Base-by-base conservation (phyloP, 2,113 vertebrate genomes). In the Ciconia maguari region DNA sequence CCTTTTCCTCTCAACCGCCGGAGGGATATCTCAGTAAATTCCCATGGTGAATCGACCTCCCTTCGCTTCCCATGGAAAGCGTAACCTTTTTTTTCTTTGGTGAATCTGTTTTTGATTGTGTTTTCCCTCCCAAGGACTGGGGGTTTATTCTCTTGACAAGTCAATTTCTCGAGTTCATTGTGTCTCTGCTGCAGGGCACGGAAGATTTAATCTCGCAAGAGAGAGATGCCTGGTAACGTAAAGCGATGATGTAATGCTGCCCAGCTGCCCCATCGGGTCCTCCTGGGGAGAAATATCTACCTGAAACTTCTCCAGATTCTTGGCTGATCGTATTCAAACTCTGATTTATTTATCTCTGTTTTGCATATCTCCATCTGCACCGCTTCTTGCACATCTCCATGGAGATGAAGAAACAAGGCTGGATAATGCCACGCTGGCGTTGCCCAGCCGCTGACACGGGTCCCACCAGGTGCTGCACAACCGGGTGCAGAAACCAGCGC, bases 331-430 rank as follows among this genome's bases (percentile, higher is more conserved):
- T 26, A 88, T 58, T 42, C 66, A 61, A 91, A 86, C 81, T 65
- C 86, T 3, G 24, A 83, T 80, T 80, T 74, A 93, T 96, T 96
- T 95, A 3, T 95, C 91, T 75, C 92, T 85, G 49, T 57, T 95
- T 93, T 96, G 95, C 97, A 85, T 94, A 70, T 91, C 94, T 74
- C 94, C 82, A 93, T 95, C 97, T 90, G 93, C 84, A 49, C 71
- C 1, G 62, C 84, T 97, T 83, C 93, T 57, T 62, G 78, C 75
- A 74, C 75, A 94, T 97, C 94, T 95, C 97, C 95, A 96, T 96
- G 96, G 97, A 94, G 94, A 97, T 93, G 94, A 60, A 94, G 95
- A 90, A 81, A 91, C 69, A 68, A 74, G 90, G 83, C 74, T 79
- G 87, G 92, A 27, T 79, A 29, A 80, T 18, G 84, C 82, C 62